These are phyloP conservation scores for Pseudolaguvia tuberculata DNA, from an alignment of 2,113 vertebrate genomes.

Conservation along the genomic window DNA sequence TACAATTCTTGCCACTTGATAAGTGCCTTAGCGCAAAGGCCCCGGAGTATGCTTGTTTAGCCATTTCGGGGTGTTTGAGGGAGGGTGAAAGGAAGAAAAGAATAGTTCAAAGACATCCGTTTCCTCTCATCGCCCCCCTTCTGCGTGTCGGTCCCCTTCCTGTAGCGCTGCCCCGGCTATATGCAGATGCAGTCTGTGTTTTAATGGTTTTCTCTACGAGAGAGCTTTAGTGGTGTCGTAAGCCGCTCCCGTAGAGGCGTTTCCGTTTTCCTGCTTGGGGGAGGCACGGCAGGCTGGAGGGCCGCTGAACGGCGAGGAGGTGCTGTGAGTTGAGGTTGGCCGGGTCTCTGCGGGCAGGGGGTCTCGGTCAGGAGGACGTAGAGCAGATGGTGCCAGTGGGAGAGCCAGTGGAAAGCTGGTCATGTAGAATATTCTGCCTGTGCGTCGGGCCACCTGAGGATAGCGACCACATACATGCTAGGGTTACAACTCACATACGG, in stretches of 20 bases:
- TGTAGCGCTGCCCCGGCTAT: constrained; percentile 43
- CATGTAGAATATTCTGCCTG: constrained; percentile 91
- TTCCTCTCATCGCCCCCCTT: constrained; percentile 19
- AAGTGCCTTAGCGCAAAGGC: constrained; percentile 48
- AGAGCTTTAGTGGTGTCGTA: constrained; percentile 74
- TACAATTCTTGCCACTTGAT: constrained; percentile 31
- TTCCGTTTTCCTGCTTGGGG: constrained; percentile 84
- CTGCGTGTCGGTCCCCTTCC: constrained; percentile 35
- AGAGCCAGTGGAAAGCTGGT: constrained; percentile 88
- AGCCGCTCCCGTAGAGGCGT: constrained; percentile 56
- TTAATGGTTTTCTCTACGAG: constrained; percentile 63
- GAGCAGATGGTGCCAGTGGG: constrained; percentile 78
- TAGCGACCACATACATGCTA: constrained; percentile 44
- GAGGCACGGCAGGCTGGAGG: constrained; percentile 70
- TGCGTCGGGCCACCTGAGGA: constrained; percentile 81
- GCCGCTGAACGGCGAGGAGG: constrained; percentile 74
- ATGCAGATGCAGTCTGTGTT: constrained; percentile 42
- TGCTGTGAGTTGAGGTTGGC: constrained; percentile 74
- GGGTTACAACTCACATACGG: constrained; percentile 40
- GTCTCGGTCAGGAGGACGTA: constrained; percentile 71
- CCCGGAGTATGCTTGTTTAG: constrained; percentile 38
- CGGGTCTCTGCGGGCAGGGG: constrained; percentile 65
- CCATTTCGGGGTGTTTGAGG: not conserved
- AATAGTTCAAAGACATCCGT: constrained; percentile 39
- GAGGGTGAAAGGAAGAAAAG: constrained; percentile 42